These are phyloP conservation scores for Paratilapia polleni DNA, from an alignment of 2,113 vertebrate species.

Conservation along the genomic window DNA sequence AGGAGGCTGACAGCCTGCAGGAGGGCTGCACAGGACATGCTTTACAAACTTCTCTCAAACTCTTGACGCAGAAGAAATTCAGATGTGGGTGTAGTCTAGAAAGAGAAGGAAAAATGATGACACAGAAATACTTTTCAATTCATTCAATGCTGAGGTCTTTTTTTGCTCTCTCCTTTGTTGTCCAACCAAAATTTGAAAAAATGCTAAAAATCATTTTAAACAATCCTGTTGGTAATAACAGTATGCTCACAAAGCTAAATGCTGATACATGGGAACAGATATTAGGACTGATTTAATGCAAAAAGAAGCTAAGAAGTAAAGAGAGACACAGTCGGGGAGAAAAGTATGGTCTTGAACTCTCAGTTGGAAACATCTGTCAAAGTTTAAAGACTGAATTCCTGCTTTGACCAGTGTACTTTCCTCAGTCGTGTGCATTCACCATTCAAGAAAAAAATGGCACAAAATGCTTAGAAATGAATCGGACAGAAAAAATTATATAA, in stretches of 20 bases:
- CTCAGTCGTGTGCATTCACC: too few relatives aligned
- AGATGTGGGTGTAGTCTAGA: not conserved
- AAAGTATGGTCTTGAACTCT: too few relatives aligned
- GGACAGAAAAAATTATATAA: too few relatives aligned
- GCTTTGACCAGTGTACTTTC: not conserved
- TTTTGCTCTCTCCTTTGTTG: not conserved
- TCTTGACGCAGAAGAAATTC: not conserved
- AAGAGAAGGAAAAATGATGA: not conserved
- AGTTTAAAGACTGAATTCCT: not conserved
- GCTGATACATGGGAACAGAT: not conserved
- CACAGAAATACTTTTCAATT: not conserved
- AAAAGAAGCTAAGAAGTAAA: too few relatives aligned
- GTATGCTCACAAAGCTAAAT: not conserved
- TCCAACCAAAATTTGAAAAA: not conserved
- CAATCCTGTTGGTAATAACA: not conserved
- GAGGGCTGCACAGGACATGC: not conserved
- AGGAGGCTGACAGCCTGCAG: conserved; percentile 26
- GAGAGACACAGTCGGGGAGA: not conserved
- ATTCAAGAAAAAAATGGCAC: too few relatives aligned
- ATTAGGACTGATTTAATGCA: not conserved
- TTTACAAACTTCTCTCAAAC: conserved; percentile 17
- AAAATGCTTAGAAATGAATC: too few relatives aligned
- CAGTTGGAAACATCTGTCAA: not conserved
- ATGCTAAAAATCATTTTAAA: not conserved
- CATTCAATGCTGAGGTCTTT: not conserved